Percentiles rank a stretch among this genome's conserved stretches.
Conservation (phyloP, 37 sponge, comb jelly and placozoan species). For the Theonella swinhoei region DNA sequence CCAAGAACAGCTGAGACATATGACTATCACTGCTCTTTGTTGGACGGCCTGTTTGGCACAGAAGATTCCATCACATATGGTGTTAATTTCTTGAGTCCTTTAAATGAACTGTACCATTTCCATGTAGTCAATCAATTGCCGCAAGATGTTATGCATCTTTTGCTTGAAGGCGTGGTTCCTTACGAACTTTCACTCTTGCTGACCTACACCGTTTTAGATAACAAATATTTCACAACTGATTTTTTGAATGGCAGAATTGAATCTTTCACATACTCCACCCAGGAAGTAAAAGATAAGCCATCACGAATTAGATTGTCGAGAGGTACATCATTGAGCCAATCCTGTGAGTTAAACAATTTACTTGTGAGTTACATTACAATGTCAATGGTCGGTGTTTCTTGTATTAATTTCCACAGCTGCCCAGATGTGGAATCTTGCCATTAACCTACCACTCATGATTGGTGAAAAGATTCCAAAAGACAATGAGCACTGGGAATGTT, state of each 20-base stretch:
- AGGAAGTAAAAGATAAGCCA: background rate
- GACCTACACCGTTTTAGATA: background rate
- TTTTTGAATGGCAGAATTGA: background rate
- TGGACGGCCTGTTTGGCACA: background rate
- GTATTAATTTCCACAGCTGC: background rate
- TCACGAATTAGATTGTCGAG: background rate
- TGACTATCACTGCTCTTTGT: background rate
- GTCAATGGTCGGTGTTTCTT: background rate
- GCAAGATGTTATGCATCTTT: background rate
- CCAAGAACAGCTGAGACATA: background rate
- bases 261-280: background rate
- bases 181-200: background rate
- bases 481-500: slow-evolving; percentile 17
- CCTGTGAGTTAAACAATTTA: background rate
- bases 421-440: slow-evolving; percentile 18
- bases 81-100: background rate
- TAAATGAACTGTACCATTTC: too few species aligned
- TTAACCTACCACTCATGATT: background rate
- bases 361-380: background rate
- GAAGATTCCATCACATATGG: background rate
- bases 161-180: background rate
- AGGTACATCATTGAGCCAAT: background rate
- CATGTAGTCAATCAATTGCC: too few species aligned
- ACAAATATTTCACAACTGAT: background rate
- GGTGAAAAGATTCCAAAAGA: background rate